These are phyloP conservation scores for Calameuta pallipes DNA, from an alignment of 2,888 invertebrate genomes.

Conservation along the genomic window DNA sequence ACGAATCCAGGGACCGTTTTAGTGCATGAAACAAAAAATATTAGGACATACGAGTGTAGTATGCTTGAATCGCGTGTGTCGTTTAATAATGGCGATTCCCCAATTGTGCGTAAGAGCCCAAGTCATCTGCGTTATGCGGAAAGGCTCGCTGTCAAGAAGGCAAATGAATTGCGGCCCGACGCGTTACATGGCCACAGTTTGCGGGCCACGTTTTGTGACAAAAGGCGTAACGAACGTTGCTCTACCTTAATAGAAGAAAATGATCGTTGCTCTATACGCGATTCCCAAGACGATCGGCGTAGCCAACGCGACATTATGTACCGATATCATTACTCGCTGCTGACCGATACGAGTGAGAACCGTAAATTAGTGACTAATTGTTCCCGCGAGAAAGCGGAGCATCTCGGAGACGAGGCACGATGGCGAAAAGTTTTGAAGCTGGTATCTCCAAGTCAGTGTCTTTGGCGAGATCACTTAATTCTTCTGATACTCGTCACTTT, in stretches of 20 bases:
- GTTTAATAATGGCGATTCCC: conserved; percentile 9
- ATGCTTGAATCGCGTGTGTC: conserved; percentile 26
- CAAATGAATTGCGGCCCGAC: conserved; percentile 19
- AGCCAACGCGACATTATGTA: neutral
- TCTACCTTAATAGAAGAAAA: too few relatives aligned
- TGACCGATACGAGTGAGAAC: neutral
- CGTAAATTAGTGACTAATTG: too few relatives aligned
- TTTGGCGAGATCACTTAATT: neutral
- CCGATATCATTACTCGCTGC: neutral
- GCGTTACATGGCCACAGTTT: conserved; percentile 9
- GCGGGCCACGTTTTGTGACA: neutral
- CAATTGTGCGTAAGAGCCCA: too few relatives aligned
- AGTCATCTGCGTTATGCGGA: conserved; percentile 8
- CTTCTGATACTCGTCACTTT: neutral
- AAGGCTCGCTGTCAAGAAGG: conserved; percentile 10
- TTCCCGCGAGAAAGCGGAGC: too few relatives aligned
- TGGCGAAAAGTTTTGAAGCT: neutral
- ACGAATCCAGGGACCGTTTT: conserved; percentile 18
- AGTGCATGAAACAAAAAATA: conserved; percentile 29
- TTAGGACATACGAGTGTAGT: conserved; percentile 22
- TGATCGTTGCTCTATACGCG: too few relatives aligned
- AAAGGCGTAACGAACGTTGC: too few relatives aligned
- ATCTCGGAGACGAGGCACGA: conserved; percentile 1
- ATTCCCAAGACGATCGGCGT: too few relatives aligned
- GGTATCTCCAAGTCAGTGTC: neutral